Base-by-base conservation (phyloP, 2,797 vertebrate species). In the Lepidocolaptes lacrymiger region DNA sequence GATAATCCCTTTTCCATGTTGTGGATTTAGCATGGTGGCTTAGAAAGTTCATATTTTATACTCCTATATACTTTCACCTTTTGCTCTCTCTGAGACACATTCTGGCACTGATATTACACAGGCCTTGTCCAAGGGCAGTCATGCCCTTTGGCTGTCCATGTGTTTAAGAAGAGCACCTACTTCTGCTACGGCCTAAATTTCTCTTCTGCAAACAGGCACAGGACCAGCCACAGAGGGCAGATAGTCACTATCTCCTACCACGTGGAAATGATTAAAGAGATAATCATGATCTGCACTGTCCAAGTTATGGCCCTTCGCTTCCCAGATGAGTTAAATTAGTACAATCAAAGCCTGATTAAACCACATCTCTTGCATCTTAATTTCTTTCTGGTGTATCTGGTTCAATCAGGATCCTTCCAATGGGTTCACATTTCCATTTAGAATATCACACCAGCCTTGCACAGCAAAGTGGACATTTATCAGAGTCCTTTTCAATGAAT, bases 381-480 rank as follows among this genome's bases (percentile, higher is more conserved):
- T 90, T 91, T 88, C 44, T 39, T 88, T 89, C 66, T 91, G 82
- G 76, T 69, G 34, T 58, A 89, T 92, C 87, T 94, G 83, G 77
- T 72, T 94, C 72, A 49, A 82, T 82, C 90, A 96, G 37, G 30
- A 36, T 78, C 76, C 51, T 91, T 93, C 77, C 78, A 88, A 58
- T 43, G 61, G 72, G 64, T 46, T 85, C 86, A 26, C 36, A 72
- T 93, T 91, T 92, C 92, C 83, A 87, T 91, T 95, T 92, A 68
- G 63, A 72, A 34, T 41, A 80, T 88, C 59, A 73, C 64, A 87
- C 71, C 75, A 91, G 71, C 46, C 85, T 68, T 69, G 44, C 61
- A 88, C 81, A 96, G 95, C 92, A 95, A 93, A 96, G 89, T 73
- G 88, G 85, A 94, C 83, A 85, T 95, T 91, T 81, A 79, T 95